Evolutionary conservation across 2,888 invertebrate genomes (phyloP).

Genomic region (Brenthis daphne): DNA sequence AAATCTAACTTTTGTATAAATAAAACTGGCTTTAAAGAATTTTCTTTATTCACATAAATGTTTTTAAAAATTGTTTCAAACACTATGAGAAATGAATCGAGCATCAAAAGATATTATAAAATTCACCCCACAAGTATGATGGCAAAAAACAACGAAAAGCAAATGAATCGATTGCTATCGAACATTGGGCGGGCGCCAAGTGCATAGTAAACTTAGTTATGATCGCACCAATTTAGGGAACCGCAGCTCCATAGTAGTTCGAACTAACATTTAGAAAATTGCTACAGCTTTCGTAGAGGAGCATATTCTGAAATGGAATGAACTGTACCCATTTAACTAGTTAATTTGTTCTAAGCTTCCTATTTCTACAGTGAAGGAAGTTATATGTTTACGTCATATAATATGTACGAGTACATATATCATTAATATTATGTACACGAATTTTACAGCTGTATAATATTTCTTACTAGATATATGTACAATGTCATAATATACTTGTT

Average conservation of each 20-base stretch:
- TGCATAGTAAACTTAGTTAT: slow-evolving; percentile 68
- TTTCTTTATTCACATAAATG: not conserved
- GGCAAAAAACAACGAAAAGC: slow-evolving; percentile 52
- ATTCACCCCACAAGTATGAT: slow-evolving; percentile 6
- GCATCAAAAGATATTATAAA: slow-evolving; percentile 12
- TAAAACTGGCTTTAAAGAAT: not conserved
- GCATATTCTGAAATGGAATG: slow-evolving; percentile 10
- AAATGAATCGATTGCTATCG: slow-evolving; percentile 65
- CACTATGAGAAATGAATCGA: too few species aligned
- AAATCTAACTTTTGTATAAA: too few species aligned
- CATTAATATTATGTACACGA: too few species aligned
- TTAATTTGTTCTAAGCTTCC: not conserved
- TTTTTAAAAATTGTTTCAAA: not conserved
- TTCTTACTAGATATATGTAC: too few species aligned
- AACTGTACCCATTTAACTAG: not conserved
- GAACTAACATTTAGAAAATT: slow-evolving; percentile 31
- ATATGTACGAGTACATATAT: too few species aligned
- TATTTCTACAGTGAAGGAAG: not conserved
- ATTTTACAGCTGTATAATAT: too few species aligned
- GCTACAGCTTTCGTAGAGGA: slow-evolving; percentile 13
- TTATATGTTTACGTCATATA: not conserved
- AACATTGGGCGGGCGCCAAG: slow-evolving; percentile 74
- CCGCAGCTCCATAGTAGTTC: slow-evolving; percentile 28
- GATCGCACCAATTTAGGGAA: slow-evolving; percentile 38
- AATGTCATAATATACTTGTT: too few species aligned